A percentile compares a stretch with the other conserved stretches of the same genome.
phyloP scores from a whole-genome alignment of 1,140 invertebrate species.

The Metopolophium dirhodum region DNA sequence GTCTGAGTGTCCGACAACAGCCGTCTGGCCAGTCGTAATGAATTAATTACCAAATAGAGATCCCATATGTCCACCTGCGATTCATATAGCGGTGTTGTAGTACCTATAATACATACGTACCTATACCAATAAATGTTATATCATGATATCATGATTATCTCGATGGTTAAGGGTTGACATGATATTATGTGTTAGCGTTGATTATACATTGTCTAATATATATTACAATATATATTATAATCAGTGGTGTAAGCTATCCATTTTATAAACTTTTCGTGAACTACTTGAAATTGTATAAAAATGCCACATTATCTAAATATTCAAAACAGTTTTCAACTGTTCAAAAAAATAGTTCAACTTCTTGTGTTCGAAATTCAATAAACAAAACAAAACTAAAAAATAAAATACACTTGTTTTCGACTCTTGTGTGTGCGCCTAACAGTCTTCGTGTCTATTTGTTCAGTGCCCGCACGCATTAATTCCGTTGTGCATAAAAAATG shows the following conservation, averaged over 20 bases:
- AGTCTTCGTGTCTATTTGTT: not conserved
- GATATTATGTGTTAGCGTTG: no score
- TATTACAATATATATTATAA: no score
- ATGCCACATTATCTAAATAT: not conserved
- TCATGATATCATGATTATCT: no score
- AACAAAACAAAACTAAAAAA: not conserved
- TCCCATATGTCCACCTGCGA: no score
- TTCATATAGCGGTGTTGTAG: not conserved
- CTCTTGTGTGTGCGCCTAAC: not conserved
- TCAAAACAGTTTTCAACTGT: not conserved
- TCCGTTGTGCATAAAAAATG: not conserved
- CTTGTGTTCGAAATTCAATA: not conserved
- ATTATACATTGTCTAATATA: no score
- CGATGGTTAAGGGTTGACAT: no score
- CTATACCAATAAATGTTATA: no score
- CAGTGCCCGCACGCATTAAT: not conserved
- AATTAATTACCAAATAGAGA: not conserved
- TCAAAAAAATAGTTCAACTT: not conserved
- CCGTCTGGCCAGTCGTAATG: not conserved
- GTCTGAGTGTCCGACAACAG: not conserved
- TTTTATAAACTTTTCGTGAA: not conserved
- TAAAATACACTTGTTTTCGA: not conserved
- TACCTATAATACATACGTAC: not conserved
- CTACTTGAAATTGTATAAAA: not conserved
- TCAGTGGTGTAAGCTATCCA: no score